Percentiles rank a stretch among this genome's conserved stretches.
Conservation (phyloP, 2,888 invertebrate genomes). For the Axea sp. region DNA sequence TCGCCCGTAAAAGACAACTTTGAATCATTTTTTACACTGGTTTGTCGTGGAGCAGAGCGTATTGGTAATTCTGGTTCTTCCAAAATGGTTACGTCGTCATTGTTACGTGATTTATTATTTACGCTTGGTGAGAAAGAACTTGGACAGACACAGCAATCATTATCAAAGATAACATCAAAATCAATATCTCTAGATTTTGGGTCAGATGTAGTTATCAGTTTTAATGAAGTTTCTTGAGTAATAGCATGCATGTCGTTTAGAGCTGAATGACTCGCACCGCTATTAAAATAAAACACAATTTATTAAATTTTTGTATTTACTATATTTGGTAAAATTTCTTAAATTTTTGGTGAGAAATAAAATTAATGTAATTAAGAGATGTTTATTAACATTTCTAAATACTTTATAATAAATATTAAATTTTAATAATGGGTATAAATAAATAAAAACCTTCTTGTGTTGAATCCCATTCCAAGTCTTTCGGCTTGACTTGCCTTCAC, state of each 20-base stretch:
- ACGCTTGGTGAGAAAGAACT: conserved; percentile 67
- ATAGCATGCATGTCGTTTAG: conserved; percentile 94
- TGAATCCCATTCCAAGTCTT: conserved; percentile 95
- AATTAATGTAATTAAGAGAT: too few species aligned
- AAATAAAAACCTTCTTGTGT: conserved; percentile 79
- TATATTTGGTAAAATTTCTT: too few species aligned
- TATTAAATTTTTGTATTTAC: too few species aligned
- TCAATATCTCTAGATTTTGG: conserved; percentile 68
- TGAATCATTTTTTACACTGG: conserved; percentile 53
- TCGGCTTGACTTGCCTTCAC: conserved; percentile 93
- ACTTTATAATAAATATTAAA: too few species aligned
- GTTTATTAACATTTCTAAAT: too few species aligned
- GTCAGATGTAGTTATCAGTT: conserved; percentile 73
- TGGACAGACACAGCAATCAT: conserved; percentile 79
- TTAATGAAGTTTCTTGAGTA: conserved; percentile 86
- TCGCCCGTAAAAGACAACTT: conserved; percentile 82
- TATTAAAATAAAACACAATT: conserved; percentile 68
- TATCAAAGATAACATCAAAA: conserved; percentile 70
- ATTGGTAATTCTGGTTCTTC: conserved; percentile 74
- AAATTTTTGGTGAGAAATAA: too few species aligned
- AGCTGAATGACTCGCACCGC: conserved; percentile 91
- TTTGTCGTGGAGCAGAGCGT: conserved; percentile 68
- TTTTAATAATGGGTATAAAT: too few species aligned
- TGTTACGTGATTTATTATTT: conserved; percentile 70
- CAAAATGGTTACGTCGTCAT: conserved; percentile 79